Base-by-base conservation (phyloP, 1,140 invertebrate species). In the Temnothorax curvispinosus region DNA sequence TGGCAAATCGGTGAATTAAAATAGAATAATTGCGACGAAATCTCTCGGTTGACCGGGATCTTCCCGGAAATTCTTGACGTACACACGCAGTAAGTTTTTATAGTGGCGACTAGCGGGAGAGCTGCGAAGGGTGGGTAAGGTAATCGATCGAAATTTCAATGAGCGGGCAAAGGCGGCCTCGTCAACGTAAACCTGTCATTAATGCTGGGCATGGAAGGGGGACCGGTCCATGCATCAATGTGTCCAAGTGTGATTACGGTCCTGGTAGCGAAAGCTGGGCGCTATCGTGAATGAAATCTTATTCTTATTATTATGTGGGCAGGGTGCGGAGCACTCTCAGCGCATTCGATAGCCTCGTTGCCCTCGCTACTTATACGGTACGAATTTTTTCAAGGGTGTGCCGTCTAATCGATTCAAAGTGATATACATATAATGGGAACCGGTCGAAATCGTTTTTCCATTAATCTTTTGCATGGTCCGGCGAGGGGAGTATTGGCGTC, bases 221-320 rank as follows among this genome's bases (percentile, higher is more conserved):
- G 50, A 56, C 27, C 62, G 44, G 67, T 76, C 88, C 86, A 92
- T 92, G 92, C 90, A 92, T 90, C 90, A 92, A 84, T 85, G 71
- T 88, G 87, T 82, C 87, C 89, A 81, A 87, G 86, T 91, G 92
- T 91, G 92, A 93, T 93, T 92, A 91, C 72, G 90, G 90, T 72
- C 58, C 75, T 87, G 62, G 87, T 92, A 92, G 87, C 86, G 81
- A 89, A 92, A 90, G 85, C 81, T 71, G 60, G 84, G 56, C 67
- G 87, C 89, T 92, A 92, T 93, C 91, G 86, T 80, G 88, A 88
- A 93, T 92, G 90, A 87, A 92, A 93, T 93, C 92, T 93, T 86
- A 87, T 87, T 91, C 87, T 91, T 85, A 78, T 84, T 82, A 82
- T 82, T 41, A 62, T 84, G 56, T 58, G 69, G 50, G 54, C 69